A percentile compares a stretch with the other conserved stretches of the same genome.
These are phyloP conservation scores for Osmerus mordax DNA, from an alignment of 2,113 vertebrate species.

Conservation along the genomic window DNA sequence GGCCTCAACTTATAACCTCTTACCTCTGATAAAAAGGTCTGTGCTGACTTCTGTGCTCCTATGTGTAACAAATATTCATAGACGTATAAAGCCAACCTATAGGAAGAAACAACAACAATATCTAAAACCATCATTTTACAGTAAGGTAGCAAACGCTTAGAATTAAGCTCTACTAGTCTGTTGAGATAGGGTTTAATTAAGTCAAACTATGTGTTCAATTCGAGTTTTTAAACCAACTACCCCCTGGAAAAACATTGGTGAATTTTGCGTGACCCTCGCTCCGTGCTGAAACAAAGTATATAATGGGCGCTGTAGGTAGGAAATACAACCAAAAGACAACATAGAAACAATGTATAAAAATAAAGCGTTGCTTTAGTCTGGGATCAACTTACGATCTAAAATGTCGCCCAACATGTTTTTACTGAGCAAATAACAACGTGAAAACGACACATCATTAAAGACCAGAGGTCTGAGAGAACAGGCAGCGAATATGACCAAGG, in stretches of 20 bases:
- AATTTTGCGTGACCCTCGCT: neutral
- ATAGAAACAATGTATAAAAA: neutral
- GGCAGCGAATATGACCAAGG: conserved; percentile 28
- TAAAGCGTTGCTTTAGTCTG: neutral
- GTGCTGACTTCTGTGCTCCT: conserved; percentile 96
- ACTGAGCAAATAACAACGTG: neutral
- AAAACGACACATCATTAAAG: neutral
- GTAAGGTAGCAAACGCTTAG: neutral
- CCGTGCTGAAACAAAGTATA: conserved; percentile 15
- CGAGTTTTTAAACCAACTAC: conserved; percentile 58
- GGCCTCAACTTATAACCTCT: conserved; percentile 36
- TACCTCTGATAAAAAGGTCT: conserved; percentile 98
- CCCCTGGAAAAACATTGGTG: conserved; percentile 13
- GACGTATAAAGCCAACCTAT: conserved; percentile 91
- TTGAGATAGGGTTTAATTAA: too few relatives aligned
- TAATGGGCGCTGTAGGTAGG: neutral
- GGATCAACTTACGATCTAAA: too few relatives aligned
- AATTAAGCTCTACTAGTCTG: neutral
- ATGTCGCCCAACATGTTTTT: neutral
- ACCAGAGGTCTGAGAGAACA: conserved; percentile 11
- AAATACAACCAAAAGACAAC: neutral
- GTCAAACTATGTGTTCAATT: conserved; percentile 56
- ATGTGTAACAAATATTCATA: conserved; percentile 97
- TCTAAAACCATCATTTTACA: conserved; percentile 1
- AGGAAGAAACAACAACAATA: neutral